phyloP scores from a whole-genome alignment of 2,888 invertebrate genomes.

The Eremobia ochroleuca region DNA sequence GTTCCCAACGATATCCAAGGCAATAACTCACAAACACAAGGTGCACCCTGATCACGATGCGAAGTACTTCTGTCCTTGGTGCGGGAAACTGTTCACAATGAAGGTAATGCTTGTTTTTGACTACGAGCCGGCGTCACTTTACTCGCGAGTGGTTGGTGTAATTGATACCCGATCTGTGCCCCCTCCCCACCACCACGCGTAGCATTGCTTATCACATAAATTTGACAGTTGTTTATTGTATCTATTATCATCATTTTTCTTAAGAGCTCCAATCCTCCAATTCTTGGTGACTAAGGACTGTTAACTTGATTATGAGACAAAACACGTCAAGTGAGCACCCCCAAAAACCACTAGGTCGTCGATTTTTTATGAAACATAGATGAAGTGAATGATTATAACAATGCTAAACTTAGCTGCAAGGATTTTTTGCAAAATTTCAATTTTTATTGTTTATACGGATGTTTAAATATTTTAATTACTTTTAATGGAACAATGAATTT shows the following conservation, averaged over 20 bases:
- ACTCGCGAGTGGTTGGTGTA: conserved; percentile 24
- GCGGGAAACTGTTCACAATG: conserved; percentile 93
- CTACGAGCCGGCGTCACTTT: conserved; percentile 11
- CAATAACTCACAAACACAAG: conserved; percentile 93
- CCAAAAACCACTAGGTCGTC: no score
- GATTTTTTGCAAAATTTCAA: no score
- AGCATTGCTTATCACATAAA: conserved; percentile 55
- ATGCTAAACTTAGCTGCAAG: no score
- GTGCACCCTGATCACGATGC: conserved; percentile 92
- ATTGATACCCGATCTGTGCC: conserved; percentile 67
- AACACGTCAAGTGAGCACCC: no score
- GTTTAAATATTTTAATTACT: no score
- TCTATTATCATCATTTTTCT: conserved; percentile 22
- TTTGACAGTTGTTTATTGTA: conserved; percentile 48
- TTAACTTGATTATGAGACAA: background rate
- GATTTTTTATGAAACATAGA: no score
- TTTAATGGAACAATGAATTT: no score
- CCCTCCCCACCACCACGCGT: conserved; percentile 69
- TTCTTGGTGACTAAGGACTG: conserved; percentile 5
- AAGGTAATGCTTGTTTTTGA: conserved; percentile 84
- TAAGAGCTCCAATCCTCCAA: background rate
- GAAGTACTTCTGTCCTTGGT: conserved; percentile 93
- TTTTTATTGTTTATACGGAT: no score
- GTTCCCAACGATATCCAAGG: conserved; percentile 91
- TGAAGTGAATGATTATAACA: no score